Evolutionary conservation across 2,888 invertebrate genomes (phyloP), one percentile per base, ranked within the genome.

Genomic region (Lasioglossum calceatum): DNA sequence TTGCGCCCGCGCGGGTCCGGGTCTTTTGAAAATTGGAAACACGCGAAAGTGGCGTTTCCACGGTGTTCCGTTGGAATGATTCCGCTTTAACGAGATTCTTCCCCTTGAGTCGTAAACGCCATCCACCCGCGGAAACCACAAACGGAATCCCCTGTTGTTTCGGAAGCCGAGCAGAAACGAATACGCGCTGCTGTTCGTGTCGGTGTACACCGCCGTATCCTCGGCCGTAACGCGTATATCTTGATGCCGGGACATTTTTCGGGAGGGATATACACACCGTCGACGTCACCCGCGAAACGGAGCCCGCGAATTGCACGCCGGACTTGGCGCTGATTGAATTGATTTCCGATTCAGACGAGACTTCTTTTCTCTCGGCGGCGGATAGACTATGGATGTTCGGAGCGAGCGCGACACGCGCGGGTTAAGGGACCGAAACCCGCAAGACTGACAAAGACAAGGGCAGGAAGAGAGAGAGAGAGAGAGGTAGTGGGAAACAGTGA

Each of bases 291-390:
- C 19, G 79, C 79, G 77, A 85, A 77, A 88, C 73, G 70, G 77
- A 87, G 84, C 79, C 74, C 70, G 58, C 64, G 58, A 23, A 39
- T 72, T 54, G 64, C 71, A 27, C 47, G 70, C 70, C 47, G 32
- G 73, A 70, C 47, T 77, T 77, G 82, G 79, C 32, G 74, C 74
- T 81, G 86, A 88, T 87, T 74, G 84, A 81, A 91, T 91, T 86
- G 90, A 90, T 91, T 91, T 91, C 87, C 91, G 86, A 91, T 90
- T 89, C 87, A 83, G 81, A 84, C 81, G 84, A 77, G 87, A 81
- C 81, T 81, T 86, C 89, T 90, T 91, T 87, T 79, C 85, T 77
- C 75, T 47, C 64, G 36, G 27, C 16, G 71, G 86, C 12, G 71
- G 86, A 78, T 81, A 85, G 84, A 84, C 81, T 71, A 75, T 67